Conservation (phyloP, 2,888 invertebrate genomes). For the Ectropis crepuscularia region DNA sequence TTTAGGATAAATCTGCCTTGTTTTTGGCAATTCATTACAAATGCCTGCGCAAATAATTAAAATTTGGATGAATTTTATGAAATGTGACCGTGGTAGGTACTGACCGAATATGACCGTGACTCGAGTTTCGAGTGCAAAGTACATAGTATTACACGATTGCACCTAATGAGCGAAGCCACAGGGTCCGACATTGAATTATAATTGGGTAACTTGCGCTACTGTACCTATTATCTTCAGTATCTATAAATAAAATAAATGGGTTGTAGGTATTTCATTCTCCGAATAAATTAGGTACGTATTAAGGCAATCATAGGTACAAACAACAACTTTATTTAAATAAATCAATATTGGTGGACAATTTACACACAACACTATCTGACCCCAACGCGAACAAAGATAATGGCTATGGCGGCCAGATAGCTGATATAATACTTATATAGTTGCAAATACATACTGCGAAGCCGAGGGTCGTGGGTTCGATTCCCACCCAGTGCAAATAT, state of each 20-base stretch:
- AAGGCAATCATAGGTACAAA: too few relatives aligned
- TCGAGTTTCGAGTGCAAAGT: neutral
- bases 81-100: neutral
- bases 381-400: too few relatives aligned
- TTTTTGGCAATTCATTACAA: conserved; percentile 14
- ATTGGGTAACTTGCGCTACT: neutral
- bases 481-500: too few relatives aligned
- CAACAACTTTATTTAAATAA: too few relatives aligned
- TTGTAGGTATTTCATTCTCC: too few relatives aligned
- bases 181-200: neutral
- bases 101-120: neutral
- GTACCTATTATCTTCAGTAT: neutral
- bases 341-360: too few relatives aligned
- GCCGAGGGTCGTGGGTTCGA: too few relatives aligned
- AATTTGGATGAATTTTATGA: conserved; percentile 2
- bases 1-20: conserved; percentile 13
- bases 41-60: conserved; percentile 2
- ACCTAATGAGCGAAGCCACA: neutral
- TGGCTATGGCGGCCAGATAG: too few relatives aligned
- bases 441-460: too few relatives aligned
- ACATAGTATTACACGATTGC: neutral
- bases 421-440: too few relatives aligned
- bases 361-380: too few relatives aligned
- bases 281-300: too few relatives aligned
- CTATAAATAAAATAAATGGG: neutral